Percentiles rank a stretch among this genome's conserved stretches.
phyloP scores from a whole-genome alignment of 2,888 invertebrate genomes.

The Drosophila eohydei region DNA sequence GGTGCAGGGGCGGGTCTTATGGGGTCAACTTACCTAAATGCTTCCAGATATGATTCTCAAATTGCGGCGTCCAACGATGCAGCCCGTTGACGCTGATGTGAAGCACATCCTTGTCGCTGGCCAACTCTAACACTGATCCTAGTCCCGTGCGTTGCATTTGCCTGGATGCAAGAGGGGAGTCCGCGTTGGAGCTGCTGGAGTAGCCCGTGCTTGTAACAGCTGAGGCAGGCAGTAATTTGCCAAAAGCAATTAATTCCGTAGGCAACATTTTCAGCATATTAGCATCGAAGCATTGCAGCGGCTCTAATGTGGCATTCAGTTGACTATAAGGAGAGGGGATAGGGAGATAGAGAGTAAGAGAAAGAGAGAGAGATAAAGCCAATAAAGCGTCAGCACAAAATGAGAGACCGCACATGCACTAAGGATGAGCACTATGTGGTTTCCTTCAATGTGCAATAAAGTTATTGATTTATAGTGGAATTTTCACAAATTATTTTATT shows the following conservation, averaged over 20 bases:
- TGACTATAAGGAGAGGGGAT: constrained; percentile 72
- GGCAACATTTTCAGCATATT: constrained; percentile 84
- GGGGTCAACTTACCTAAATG: constrained; percentile 82
- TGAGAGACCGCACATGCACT: background rate
- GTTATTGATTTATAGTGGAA: background rate
- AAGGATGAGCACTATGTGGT: background rate
- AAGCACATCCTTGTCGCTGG: constrained; percentile 75
- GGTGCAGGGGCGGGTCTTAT: too few relatives aligned
- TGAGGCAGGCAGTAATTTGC: constrained; percentile 82
- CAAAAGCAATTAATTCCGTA: constrained; percentile 85
- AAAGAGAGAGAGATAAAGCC: constrained; percentile 6
- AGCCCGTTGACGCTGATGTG: constrained; percentile 84
- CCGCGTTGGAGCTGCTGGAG: constrained; percentile 32
- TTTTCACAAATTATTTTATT: background rate
- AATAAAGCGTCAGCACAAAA: constrained; percentile 42
- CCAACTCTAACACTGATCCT: constrained; percentile 28
- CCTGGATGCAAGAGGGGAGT: constrained; percentile 43
- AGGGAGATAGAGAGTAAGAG: background rate
- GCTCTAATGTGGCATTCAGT: constrained; percentile 84
- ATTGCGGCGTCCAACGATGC: constrained; percentile 84
- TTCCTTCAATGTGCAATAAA: constrained; percentile 7
- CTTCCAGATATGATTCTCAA: constrained; percentile 85
- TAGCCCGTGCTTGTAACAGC: constrained; percentile 22
- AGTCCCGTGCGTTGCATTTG: constrained; percentile 56
- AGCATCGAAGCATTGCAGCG: constrained; percentile 83